Conservation (phyloP, 2,797 vertebrate species). For the Euphonia xanthogaster region DNA sequence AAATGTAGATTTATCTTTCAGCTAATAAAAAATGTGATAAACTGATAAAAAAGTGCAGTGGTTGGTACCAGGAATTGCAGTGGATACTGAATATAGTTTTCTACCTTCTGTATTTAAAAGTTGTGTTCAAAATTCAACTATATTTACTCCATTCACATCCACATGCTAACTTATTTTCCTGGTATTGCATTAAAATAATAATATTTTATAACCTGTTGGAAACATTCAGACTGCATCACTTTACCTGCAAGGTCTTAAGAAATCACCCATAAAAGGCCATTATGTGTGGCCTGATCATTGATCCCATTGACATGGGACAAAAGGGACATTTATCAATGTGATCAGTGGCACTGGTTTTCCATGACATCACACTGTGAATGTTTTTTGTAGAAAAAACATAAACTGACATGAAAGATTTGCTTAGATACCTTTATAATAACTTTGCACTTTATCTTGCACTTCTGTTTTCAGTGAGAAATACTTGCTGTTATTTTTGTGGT, state of each 20-base stretch:
- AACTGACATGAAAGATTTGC: not conserved
- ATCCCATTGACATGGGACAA: not conserved
- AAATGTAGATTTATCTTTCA: not conserved
- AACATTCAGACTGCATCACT: not conserved
- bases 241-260: not conserved
- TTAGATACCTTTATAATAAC: not conserved
- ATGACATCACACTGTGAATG: not conserved
- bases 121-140: not conserved
- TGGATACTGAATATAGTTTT: not conserved
- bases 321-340: not conserved
- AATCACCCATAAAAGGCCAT: not conserved
- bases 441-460: not conserved
- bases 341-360: not conserved
- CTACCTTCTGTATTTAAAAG: not conserved
- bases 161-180: not conserved
- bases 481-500: not conserved
- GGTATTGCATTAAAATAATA: not conserved
- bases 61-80: not conserved
- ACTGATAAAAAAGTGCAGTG: not conserved
- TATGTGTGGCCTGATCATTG: not conserved
- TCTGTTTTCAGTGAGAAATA: not conserved
- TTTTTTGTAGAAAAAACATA: not conserved
- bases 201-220: not conserved
- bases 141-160: not conserved
- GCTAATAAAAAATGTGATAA: not conserved